These are phyloP conservation scores for zebrafish (Danio rerio) DNA, from an alignment of 2,113 vertebrate genomes.

Conservation along the genomic window GRCz12tu NC_133176.1:50012501-50013000, in stretches of 20 bases:
- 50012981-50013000: neutral
- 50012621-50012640: too few relatives aligned
- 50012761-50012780: slow-evolving; percentile 10
- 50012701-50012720: neutral
- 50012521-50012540: too few relatives aligned
- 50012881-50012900: neutral
- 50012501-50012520: too few relatives aligned
- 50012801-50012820: neutral
- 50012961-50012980: neutral
- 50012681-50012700: neutral
- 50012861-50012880: neutral
- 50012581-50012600: too few relatives aligned
- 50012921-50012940: neutral
- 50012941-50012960: slow-evolving; percentile 6
- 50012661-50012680: too few relatives aligned
- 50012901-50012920: neutral
- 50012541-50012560: too few relatives aligned
- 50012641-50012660: too few relatives aligned
- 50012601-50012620: too few relatives aligned
- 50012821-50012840: neutral
- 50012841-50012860: neutral
- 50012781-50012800: slow-evolving; percentile 9
- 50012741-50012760: neutral
- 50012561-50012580: too few relatives aligned
- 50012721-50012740: neutral